phyloP scores from a whole-genome alignment of 2,888 invertebrate genomes.

The Adela reaumurella region DNA sequence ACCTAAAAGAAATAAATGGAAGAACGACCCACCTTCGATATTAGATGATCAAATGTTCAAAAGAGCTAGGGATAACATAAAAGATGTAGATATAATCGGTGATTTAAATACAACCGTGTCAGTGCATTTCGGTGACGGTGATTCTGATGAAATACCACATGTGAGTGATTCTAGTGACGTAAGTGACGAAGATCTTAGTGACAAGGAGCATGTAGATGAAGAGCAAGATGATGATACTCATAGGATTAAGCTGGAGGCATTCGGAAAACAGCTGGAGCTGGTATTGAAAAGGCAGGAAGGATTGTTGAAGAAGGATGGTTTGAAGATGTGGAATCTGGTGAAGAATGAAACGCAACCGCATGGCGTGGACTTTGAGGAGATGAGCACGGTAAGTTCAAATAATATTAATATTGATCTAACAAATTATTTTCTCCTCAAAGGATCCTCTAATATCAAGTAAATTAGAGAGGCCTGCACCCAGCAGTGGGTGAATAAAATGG shows the following conservation, averaged over 20 bases:
- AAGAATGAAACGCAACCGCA: slow-evolving; percentile 74
- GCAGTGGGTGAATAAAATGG: no score
- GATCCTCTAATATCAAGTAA: no score
- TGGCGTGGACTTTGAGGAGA: slow-evolving; percentile 75
- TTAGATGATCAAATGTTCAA: slow-evolving; percentile 45
- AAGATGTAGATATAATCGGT: slow-evolving; percentile 41
- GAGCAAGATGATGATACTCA: slow-evolving; percentile 52
- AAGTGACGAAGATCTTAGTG: slow-evolving; percentile 21
- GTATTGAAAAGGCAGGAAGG: slow-evolving; percentile 72
- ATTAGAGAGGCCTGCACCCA: no score
- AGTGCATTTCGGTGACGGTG: slow-evolving; percentile 34
- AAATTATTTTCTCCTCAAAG: no score
- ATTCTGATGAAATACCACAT: slow-evolving; percentile 22
- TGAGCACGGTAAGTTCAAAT: slow-evolving; percentile 61
- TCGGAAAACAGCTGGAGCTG: slow-evolving; percentile 72
- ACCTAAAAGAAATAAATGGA: slow-evolving; percentile 22
- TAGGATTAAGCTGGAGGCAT: slow-evolving; percentile 72
- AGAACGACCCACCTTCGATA: slow-evolving; percentile 33
- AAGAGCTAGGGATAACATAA: slow-evolving; percentile 31
- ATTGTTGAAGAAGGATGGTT: slow-evolving; percentile 69
- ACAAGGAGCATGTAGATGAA: slow-evolving; percentile 28
- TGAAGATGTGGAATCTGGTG: slow-evolving; percentile 79
- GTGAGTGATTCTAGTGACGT: slow-evolving; percentile 26
- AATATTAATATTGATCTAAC: no score
- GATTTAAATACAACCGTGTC: slow-evolving; percentile 42